Evolutionary conservation across 2,888 invertebrate species (phyloP).

Genomic region (Conistra vaccinii): DNA sequence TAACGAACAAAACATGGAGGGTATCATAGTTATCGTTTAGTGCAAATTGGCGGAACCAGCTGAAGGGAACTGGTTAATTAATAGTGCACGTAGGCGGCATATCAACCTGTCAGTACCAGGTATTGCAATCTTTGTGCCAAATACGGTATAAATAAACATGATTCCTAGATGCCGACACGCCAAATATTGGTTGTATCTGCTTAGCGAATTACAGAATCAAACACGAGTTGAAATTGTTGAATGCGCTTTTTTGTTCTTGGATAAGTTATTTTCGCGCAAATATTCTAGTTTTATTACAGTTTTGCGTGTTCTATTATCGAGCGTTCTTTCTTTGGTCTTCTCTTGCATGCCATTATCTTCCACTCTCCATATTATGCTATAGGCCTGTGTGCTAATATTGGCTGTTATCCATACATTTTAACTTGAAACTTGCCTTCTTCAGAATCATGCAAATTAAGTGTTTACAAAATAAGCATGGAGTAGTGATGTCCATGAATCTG

Average conservation of each 20-base stretch:
- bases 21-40: conserved; percentile 38
- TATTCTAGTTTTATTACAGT: conserved; percentile 5
- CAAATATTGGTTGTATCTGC: conserved; percentile 42
- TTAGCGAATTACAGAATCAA: conserved; percentile 32
- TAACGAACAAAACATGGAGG: conserved; percentile 23
- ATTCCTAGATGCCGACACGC: conserved; percentile 52
- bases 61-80: conserved; percentile 59
- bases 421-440: conserved; percentile 9
- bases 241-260: conserved; percentile 13
- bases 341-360: background rate
- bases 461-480: conserved; percentile 23
- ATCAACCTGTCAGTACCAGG: conserved; percentile 60
- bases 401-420: conserved; percentile 1
- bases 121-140: conserved; percentile 63
- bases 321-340: background rate
- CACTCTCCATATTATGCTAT: background rate
- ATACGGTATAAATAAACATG: conserved; percentile 63
- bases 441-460: conserved; percentile 25
- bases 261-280: conserved; percentile 1
- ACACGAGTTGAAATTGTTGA: conserved; percentile 28
- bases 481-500: conserved; percentile 8
- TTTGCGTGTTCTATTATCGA: background rate
- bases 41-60: conserved; percentile 44
- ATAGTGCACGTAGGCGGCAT: conserved; percentile 57
- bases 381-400: conserved; percentile 6